Evolutionary conservation across 30 jellyfish, hydroid and myxozoan genomes (phyloP), one percentile per base, ranked within the genome.

Genomic region (Chrysaora quinquecirrha): DNA sequence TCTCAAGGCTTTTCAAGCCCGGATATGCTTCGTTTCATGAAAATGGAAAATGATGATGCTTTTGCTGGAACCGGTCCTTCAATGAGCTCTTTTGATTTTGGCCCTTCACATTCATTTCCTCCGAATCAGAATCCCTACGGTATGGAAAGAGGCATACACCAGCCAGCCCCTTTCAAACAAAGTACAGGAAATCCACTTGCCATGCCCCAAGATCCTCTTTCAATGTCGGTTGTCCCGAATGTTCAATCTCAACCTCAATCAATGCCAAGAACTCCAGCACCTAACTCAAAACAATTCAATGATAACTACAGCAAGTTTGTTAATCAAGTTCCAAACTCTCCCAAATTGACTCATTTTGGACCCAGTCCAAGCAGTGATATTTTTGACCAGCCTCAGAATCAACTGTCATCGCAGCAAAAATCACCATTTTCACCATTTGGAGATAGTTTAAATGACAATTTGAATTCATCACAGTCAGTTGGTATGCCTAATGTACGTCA

Each of bases 301-400:
- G 93, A 82, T 62, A 72, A 78, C 56, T 70, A 34, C 58, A 34
- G 71, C 34, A 82, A 82, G 32, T 70, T 70, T 34, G 63, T 62
- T 35, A 65, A 35, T 70, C 96, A 56, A 30, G 64, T 89, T 23
- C 97, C 96, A 3, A 93, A 75, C 38, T 78, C 95, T n/a, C 98
- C 98, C 1, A 91, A 91, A 65, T 54, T 91, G 72, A 91, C 95
- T 7, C 98, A 91, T 71, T 91, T 85, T 86, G 98, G 98, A 23
- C 98, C 98, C 29, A 66, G 93, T 68, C 91, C 97, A 12, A 54
- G 73, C 64, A 82, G 81, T 67, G 88, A 85, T 63, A 85, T 74
- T 49, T 85, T 91, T 91, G 96, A 85, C 69, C 91, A 78, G 70
- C 96, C 85, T 22, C 78, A 84, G 10, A 67, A 76, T 33, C 87